Percentiles rank a stretch among this genome's conserved stretches.
Conservation (phyloP, 2,797 vertebrate genomes). For the Tolypeutes matacus region DNA sequence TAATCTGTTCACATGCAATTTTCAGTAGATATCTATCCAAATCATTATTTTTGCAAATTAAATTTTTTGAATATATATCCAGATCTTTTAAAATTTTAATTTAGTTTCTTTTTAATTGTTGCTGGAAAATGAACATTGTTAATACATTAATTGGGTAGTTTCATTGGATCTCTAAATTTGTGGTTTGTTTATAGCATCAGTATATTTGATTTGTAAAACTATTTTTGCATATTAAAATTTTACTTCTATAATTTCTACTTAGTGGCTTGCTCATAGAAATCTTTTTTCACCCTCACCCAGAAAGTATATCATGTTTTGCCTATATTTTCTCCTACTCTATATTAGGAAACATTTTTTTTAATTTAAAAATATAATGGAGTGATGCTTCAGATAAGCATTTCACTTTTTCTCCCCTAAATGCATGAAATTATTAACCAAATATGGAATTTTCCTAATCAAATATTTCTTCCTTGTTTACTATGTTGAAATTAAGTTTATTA, state of each 20-base stretch:
- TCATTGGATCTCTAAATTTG: not conserved
- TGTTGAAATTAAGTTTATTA: not conserved
- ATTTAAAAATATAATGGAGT: not conserved
- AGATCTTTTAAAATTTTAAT: not conserved
- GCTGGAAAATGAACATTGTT: not conserved
- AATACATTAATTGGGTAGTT: not conserved
- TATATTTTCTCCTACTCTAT: not conserved
- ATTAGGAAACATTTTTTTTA: not conserved
- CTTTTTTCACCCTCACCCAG: not conserved
- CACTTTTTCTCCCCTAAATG: not conserved
- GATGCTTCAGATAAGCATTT: not conserved
- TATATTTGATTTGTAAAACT: not conserved
- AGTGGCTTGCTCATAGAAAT: not conserved
- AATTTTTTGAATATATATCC: not conserved
- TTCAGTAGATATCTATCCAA: not conserved
- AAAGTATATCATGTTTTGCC: not conserved
- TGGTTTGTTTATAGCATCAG: not conserved
- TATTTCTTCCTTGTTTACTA: not conserved
- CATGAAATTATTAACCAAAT: not conserved
- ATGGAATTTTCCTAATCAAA: not conserved
- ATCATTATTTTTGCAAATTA: not conserved
- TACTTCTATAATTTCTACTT: not conserved
- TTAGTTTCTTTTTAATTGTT: not conserved
- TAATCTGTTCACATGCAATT: conserved; percentile 32
- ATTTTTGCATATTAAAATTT: not conserved